These are phyloP conservation scores for Aphelocoma californica DNA, from an alignment of 2,797 vertebrate genomes.

Conservation along the genomic window DNA sequence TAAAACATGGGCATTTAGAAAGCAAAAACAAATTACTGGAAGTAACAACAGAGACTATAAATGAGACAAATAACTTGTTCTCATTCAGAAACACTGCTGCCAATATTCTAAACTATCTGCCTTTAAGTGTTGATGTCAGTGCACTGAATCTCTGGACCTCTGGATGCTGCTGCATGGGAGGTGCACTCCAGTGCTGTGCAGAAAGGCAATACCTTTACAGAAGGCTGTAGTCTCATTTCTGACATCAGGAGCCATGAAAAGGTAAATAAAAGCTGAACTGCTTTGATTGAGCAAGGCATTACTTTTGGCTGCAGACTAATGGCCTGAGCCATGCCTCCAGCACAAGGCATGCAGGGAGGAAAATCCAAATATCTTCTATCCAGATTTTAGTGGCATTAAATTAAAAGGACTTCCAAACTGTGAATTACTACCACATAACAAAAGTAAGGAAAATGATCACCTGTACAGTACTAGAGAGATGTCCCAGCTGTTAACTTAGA, in stretches of 20 bases:
- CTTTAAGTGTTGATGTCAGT: not conserved
- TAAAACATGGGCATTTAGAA: conserved; percentile 25
- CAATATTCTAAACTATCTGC: not conserved
- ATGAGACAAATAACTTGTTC: conserved; percentile 30
- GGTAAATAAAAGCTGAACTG: not conserved
- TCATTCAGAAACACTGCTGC: not conserved
- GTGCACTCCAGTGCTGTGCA: not conserved
- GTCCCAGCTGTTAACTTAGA: conserved; percentile 34
- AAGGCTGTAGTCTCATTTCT: not conserved
- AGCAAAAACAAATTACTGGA: conserved; percentile 34
- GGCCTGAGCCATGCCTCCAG: not conserved
- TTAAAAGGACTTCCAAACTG: not conserved
- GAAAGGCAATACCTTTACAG: not conserved
- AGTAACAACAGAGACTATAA: conserved; percentile 26
- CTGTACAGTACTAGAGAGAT: conserved; percentile 17
- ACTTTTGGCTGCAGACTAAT: not conserved
- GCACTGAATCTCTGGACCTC: not conserved
- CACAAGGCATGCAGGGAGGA: not conserved
- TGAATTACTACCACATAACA: not conserved
- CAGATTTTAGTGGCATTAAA: not conserved
- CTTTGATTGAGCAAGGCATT: not conserved
- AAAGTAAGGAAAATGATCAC: not conserved
- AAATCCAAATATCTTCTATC: not conserved
- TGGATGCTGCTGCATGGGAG: not conserved
- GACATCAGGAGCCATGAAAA: not conserved